A percentile compares a stretch with the other conserved stretches of the same genome.
These are phyloP conservation scores for Protophormia terraenovae DNA, from an alignment of 2,888 invertebrate species.

Conservation along the genomic window DNA sequence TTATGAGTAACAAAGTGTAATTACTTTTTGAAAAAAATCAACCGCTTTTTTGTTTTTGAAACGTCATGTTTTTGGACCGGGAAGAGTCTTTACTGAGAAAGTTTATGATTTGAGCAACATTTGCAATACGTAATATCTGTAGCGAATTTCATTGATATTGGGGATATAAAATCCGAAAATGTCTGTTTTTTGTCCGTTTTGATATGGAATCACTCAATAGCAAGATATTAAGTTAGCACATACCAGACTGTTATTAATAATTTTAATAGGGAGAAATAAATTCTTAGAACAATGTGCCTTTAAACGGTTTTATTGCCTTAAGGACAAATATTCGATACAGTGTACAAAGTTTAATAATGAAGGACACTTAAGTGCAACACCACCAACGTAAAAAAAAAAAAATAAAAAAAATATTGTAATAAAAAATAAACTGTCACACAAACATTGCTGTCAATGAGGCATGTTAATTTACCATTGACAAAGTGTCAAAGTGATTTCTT, in stretches of 20 bases:
- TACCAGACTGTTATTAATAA: conserved; percentile 27
- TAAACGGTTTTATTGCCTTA: conserved; percentile 36
- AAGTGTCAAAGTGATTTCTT: conserved; percentile 72
- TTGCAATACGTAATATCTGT: too few relatives aligned
- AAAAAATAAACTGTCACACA: conserved; percentile 47
- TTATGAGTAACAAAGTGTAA: too few relatives aligned
- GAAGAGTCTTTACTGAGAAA: too few relatives aligned
- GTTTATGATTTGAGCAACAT: too few relatives aligned
- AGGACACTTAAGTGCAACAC: conserved; percentile 49
- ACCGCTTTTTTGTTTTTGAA: too few relatives aligned
- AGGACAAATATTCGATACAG: conserved; percentile 29
- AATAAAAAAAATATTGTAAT: conserved; percentile 6
- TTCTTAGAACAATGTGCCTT: conserved; percentile 16
- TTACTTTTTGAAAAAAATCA: too few relatives aligned
- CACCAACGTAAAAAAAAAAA: conserved; percentile 33
- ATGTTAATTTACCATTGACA: conserved; percentile 71
- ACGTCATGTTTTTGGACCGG: too few relatives aligned
- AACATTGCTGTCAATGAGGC: conserved; percentile 69
- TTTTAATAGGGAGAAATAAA: conserved; percentile 21
- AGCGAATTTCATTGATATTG: too few relatives aligned
- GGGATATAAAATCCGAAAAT: too few relatives aligned
- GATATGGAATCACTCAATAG: too few relatives aligned
- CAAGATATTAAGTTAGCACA: not conserved
- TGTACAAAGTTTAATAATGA: conserved; percentile 29
- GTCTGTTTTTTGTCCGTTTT: too few relatives aligned